These are phyloP conservation scores for Aphelenchoides besseyi DNA, from an alignment of 1,140 invertebrate genomes.

Conservation along the genomic window DNA sequence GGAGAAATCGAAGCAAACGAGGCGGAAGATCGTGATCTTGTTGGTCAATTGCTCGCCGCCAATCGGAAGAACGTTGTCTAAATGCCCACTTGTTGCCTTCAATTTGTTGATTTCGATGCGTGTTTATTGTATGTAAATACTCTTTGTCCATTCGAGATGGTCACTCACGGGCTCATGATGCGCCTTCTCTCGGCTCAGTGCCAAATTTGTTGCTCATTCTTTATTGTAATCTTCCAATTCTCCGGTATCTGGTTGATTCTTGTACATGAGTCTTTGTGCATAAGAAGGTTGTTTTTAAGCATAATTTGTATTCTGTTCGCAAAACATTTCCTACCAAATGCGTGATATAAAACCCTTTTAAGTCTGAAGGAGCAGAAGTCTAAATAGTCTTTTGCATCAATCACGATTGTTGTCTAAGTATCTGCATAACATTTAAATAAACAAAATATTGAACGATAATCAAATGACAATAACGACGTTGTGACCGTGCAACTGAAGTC, in stretches of 20 bases:
- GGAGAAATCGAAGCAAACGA: constrained; percentile 3
- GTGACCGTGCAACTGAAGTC: too few relatives aligned
- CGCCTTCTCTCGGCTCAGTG: too few relatives aligned
- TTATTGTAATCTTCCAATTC: not conserved
- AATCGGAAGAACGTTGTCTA: not conserved
- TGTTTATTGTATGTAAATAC: not conserved
- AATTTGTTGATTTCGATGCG: not conserved
- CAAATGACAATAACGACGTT: too few relatives aligned
- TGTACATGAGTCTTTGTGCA: not conserved
- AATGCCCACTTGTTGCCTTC: not conserved
- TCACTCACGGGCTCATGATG: not conserved
- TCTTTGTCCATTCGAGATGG: not conserved
- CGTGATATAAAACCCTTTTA: not conserved
- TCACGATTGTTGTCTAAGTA: too few relatives aligned
- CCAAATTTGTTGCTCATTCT: not conserved
- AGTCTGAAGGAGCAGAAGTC: too few relatives aligned
- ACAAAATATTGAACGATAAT: too few relatives aligned
- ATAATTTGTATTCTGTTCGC: not conserved
- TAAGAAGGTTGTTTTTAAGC: not conserved
- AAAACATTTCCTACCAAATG: not conserved
- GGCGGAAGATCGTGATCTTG: not conserved
- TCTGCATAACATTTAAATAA: too few relatives aligned
- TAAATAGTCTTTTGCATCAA: too few relatives aligned
- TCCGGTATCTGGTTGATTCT: not conserved
- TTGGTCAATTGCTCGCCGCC: not conserved